phyloP scores from a whole-genome alignment of 2,113 vertebrate genomes.

The Phodopus roborovskii region DNA sequence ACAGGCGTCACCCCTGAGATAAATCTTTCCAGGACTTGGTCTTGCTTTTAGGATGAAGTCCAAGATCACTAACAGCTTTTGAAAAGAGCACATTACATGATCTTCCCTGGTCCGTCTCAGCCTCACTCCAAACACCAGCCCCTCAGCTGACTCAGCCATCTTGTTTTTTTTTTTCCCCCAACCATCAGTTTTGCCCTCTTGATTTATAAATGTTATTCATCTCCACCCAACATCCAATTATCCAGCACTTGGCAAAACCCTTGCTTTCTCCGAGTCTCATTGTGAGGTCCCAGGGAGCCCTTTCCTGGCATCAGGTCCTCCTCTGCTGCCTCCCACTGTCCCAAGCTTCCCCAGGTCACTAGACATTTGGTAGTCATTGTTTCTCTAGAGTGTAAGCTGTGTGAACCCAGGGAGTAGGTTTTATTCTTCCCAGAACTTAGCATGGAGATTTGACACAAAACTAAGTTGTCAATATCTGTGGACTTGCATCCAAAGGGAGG shows the following conservation, averaged over 20 bases:
- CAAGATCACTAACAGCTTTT: conserved; percentile 3
- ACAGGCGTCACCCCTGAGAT: background rate
- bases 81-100: background rate
- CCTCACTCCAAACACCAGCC: too few species aligned
- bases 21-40: conserved; percentile 13
- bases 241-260: background rate
- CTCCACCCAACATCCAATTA: background rate
- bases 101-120: background rate
- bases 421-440: background rate
- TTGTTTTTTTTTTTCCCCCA: background rate
- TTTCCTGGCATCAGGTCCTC: background rate
- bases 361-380: background rate
- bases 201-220: background rate
- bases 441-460: background rate
- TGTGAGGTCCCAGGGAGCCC: background rate
- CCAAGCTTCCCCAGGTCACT: fast-evolving
- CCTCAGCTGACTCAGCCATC: background rate
- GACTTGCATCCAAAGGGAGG: background rate
- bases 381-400: background rate
- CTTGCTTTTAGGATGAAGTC: conserved; percentile 18
- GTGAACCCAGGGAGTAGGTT: background rate
- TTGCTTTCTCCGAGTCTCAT: background rate
- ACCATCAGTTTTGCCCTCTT: background rate
- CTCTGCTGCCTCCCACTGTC: too few species aligned
- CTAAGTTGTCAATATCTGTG: background rate